Conservation (phyloP, 2,797 vertebrate species). For the Galagoides demidoff region DNA sequence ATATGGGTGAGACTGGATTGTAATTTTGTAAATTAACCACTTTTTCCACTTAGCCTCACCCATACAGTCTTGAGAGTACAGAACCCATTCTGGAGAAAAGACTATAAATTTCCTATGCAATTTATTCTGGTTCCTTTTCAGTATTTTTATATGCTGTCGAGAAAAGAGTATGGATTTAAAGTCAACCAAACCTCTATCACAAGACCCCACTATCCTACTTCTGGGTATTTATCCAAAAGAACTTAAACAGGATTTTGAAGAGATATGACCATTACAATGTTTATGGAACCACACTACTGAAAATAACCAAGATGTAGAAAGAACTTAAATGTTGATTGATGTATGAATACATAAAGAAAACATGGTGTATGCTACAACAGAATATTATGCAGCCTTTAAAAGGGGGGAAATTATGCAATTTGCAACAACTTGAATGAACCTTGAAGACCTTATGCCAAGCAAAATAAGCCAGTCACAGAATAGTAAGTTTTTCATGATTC, state of each 20-base stretch:
- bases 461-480: background rate
- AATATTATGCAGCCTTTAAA: background rate
- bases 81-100: background rate
- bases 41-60: background rate
- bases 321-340: background rate
- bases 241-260: background rate
- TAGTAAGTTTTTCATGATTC: background rate
- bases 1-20: background rate
- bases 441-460: background rate
- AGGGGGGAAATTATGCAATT: background rate
- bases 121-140: background rate
- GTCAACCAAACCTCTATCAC: background rate
- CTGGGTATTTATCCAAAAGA: background rate
- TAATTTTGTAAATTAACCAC: background rate
- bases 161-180: background rate
- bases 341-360: background rate
- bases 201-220: background rate
- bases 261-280: background rate
- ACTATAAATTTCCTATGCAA: background rate
- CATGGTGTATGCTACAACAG: background rate
- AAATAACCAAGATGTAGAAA: background rate
- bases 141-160: background rate
- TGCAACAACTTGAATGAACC: too few relatives aligned
- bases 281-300: background rate
- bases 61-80: background rate